Base-by-base conservation (phyloP, 2,797 vertebrate species). In the Lutjanus argentimaculatus region DNA sequence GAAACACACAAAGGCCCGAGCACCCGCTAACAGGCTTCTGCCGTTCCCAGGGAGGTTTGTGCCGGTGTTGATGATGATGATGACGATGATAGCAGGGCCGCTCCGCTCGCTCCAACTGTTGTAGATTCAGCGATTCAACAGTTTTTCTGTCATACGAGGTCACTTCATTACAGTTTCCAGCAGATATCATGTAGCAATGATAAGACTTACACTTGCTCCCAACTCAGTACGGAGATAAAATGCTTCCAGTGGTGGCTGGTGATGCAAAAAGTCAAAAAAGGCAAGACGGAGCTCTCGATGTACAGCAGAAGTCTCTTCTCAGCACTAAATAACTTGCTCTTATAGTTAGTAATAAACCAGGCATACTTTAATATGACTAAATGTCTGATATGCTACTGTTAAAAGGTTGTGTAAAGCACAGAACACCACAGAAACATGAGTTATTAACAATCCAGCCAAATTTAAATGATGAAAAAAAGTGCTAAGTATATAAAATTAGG, bases 161-260 rank as follows among this genome's bases (percentile, higher is more conserved):
- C 79, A 78, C 65, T 74, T 74, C 74, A 57, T 72, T 80, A 36
- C 42, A 5, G 71, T 57, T 87, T 79, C 63, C n/a, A 14, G 42
- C 57, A 75, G 63, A 77, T 85, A 79, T 80, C 76, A 55, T 8
- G 5, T 6, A 7, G 56, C 1, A 15, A 22, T 21, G 83, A 85
- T 81, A 82, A 87, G 78, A 79, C 79, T 72, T 68, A 46, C 58
- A 87, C 66, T 64, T 53, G 14, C 67, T 80, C 64, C 57, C 9
- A 40, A 65, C 53, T 85, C 78, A 25, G 61, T 16, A 6, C 19
- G 3, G 19, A 83, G 86, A 87, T 85, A 79, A 86, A 61, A 77
- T 8, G 57, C 70, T 53, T 77, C 21, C 55, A 62, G 43, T 13
- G 6, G 45, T 67, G 67, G 59, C 61, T 55, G 67, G 6, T 25